Conservation (phyloP, 2,888 invertebrate genomes). For the Drosophila seclusa region DNA sequence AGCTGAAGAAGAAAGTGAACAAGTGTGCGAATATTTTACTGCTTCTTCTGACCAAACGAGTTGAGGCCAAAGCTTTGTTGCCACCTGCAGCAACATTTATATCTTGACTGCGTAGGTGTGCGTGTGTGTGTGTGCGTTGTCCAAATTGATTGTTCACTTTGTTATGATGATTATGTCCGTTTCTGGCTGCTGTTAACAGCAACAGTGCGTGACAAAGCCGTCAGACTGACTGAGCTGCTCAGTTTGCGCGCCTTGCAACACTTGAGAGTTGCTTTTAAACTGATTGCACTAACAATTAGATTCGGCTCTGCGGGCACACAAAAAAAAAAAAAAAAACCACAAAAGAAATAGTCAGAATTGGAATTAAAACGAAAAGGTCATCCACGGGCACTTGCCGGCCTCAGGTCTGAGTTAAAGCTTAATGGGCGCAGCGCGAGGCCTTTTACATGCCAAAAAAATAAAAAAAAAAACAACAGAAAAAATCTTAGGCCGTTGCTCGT, state of each 20-base stretch:
- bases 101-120: constrained; percentile 44
- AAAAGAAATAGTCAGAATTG: constrained; percentile 59
- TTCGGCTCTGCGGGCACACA: constrained; percentile 55
- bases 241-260: constrained; percentile 28
- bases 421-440: constrained; percentile 73
- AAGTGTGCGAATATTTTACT: constrained; percentile 68
- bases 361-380: constrained; percentile 74
- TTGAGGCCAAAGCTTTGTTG: constrained; percentile 51
- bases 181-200: constrained; percentile 61
- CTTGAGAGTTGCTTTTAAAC: constrained; percentile 50
- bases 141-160: constrained; percentile 64
- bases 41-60: constrained; percentile 62
- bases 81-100: constrained; percentile 60
- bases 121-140: constrained; percentile 31
- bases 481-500: constrained; percentile 52
- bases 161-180: constrained; percentile 58
- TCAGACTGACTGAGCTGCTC: constrained; percentile 6
- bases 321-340: constrained; percentile 26
- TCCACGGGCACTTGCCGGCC: constrained; percentile 69
- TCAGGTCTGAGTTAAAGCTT: constrained; percentile 54
- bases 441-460: constrained; percentile 60
- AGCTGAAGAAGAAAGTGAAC: constrained; percentile 74
- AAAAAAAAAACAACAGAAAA: constrained; percentile 21
- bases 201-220: constrained; percentile 60
- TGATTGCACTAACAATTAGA: constrained; percentile 68